phyloP scores from a whole-genome alignment of 1,140 invertebrate species.

The Meloidogyne chitwoodi region DNA sequence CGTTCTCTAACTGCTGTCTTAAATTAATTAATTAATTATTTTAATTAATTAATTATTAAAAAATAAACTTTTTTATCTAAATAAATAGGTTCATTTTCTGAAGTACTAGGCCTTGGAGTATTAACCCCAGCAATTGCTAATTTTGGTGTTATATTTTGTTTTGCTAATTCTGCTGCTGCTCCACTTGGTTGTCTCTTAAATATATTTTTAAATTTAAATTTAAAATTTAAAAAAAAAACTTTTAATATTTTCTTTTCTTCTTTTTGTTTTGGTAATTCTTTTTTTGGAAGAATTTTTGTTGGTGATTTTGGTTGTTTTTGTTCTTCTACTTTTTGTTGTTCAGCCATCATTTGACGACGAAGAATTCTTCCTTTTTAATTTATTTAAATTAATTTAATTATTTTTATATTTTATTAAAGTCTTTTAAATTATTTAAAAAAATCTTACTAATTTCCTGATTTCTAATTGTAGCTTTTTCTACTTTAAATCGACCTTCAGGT shows the following conservation, averaged over 20 bases:
- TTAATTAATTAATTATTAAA: neutral
- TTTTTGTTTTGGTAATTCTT: constrained; percentile 11
- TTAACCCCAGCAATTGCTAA: constrained; percentile 12
- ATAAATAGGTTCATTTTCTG: neutral
- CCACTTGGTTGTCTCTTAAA: constrained; percentile 1
- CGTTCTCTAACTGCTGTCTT: neutral
- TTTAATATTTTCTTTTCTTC: constrained; percentile 16
- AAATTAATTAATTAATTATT: neutral
- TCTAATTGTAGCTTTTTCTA: constrained; percentile 53
- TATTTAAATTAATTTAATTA: neutral
- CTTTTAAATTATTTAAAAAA: neutral
- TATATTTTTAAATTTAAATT: too few relatives aligned
- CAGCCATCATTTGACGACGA: constrained; percentile 15
- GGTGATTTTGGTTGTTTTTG: constrained; percentile 8
- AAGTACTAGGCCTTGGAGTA: neutral
- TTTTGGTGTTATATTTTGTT: neutral
- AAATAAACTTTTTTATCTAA: neutral
- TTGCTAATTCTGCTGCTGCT: constrained; percentile 5
- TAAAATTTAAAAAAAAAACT: neutral
- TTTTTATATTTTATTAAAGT: neutral
- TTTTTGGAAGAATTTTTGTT: constrained; percentile 12
- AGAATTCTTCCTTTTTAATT: constrained; percentile 16
- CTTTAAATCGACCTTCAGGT: constrained; percentile 57
- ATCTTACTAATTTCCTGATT: constrained; percentile 59
- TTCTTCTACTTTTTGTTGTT: neutral